phyloP scores from a whole-genome alignment of 1,140 invertebrate species.

The Lasaia peninsularis region DNA sequence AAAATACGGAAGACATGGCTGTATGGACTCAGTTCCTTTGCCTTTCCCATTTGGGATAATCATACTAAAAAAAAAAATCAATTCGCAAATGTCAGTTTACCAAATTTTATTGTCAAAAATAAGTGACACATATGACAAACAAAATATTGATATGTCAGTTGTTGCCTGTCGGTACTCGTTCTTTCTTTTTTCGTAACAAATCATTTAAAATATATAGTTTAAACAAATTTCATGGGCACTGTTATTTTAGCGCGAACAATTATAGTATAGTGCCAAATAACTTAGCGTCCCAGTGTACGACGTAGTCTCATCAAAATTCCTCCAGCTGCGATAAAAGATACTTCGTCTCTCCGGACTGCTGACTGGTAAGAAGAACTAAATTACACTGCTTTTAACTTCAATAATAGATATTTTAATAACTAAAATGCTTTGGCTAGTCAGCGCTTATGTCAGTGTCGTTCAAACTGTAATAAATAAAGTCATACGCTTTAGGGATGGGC shows the following conservation, averaged over 20 bases:
- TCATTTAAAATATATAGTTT: slow-evolving; percentile 10
- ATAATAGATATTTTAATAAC: neutral
- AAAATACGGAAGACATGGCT: no score
- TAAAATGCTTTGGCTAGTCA: neutral
- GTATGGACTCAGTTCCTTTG: no score
- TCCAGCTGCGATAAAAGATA: slow-evolving; percentile 59
- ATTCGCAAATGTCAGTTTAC: neutral
- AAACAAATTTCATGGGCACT: neutral
- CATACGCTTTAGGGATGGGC: slow-evolving; percentile 7
- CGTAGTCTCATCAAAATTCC: slow-evolving; percentile 54
- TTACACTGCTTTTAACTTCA: slow-evolving; percentile 14
- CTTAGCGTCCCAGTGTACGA: slow-evolving; percentile 13
- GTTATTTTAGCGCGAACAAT: neutral
- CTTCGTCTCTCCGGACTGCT: slow-evolving; percentile 59
- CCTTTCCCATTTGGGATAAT: no score
- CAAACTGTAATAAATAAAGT: neutral
- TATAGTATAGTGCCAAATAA: neutral
- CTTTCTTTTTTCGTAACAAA: slow-evolving; percentile 2
- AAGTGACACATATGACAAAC: slow-evolving; percentile 13
- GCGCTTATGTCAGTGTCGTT: neutral
- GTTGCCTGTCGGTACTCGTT: neutral
- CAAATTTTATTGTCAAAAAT: slow-evolving; percentile 9
- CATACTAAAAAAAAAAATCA: neutral
- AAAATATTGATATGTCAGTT: slow-evolving; percentile 3
- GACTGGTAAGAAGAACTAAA: slow-evolving; percentile 40